These are phyloP conservation scores for Muntiacus muntjak DNA, from an alignment of 2,113 vertebrate species.

Conservation along the genomic window DNA sequence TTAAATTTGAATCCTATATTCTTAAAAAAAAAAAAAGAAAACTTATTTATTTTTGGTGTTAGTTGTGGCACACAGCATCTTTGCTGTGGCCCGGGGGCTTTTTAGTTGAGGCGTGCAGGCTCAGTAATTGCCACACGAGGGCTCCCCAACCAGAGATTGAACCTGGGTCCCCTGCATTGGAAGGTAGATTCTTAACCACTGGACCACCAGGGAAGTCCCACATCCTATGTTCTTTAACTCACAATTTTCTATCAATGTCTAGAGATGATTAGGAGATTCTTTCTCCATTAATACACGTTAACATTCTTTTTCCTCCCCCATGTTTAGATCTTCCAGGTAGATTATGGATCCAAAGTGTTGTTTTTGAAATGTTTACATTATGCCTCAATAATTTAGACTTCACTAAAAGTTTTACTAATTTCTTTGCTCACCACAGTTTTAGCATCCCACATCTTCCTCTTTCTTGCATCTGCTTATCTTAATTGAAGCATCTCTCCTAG, in stretches of 20 bases:
- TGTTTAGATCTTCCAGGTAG: slow-evolving; percentile 17
- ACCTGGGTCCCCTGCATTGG: background rate
- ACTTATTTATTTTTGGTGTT: background rate
- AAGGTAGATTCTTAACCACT: background rate
- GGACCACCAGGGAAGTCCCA: background rate
- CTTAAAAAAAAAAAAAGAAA: background rate
- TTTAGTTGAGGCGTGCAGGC: background rate
- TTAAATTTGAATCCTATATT: background rate
- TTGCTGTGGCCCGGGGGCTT: rapidly evolving
- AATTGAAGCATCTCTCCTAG: background rate
- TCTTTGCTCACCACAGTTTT: background rate
- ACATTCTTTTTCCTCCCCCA: background rate
- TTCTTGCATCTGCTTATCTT: background rate
- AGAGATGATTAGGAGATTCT: background rate
- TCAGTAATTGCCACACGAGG: rapidly evolving
- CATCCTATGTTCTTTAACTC: background rate
- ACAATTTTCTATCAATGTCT: background rate
- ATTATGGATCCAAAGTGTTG: background rate
- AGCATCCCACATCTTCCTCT: background rate
- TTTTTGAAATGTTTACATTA: slow-evolving; percentile 30
- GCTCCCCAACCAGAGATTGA: background rate
- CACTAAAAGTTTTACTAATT: background rate
- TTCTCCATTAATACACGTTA: background rate
- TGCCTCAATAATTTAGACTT: background rate
- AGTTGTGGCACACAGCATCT: background rate